Percentiles rank a stretch among this genome's conserved stretches.
Conservation (phyloP, 2,797 vertebrate species). For the Anabas testudineus region DNA sequence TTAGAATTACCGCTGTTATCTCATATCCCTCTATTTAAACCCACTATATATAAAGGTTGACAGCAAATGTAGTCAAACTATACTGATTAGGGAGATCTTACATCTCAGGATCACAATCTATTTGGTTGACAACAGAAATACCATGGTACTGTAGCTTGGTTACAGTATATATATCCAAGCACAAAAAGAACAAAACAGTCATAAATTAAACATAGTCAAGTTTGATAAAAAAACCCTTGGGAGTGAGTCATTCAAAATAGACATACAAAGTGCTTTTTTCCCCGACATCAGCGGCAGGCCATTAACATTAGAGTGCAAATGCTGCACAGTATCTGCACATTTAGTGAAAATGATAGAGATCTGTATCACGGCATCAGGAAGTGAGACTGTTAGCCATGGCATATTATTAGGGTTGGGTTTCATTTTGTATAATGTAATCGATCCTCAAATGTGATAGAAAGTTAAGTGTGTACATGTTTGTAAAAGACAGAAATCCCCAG, state of each 20-base stretch:
- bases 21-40: no score
- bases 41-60: no score
- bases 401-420: no score
- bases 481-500: not conserved
- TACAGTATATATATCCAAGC: not conserved
- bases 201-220: conserved; percentile 59
- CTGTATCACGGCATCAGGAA: conserved; percentile 5
- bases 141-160: not conserved
- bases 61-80: no score
- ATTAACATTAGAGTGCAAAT: conserved; percentile 36
- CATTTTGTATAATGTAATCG: not conserved
- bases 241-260: conserved; percentile 30
- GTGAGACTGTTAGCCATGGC: no score
- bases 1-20: no score
- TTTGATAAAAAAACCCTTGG: conserved; percentile 10
- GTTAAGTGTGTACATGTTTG: not conserved
- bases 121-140: no score
- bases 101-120: no score
- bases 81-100: no score
- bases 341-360: conserved; percentile 26
- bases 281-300: no score
- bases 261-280: no score
- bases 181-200: conserved; percentile 35
- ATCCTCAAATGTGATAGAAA: conserved; percentile 2
- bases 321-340: conserved; percentile 3